Evolutionary conservation across 2,888 invertebrate genomes (phyloP), one percentile per base, ranked within the genome.

Genomic region (Chrysomela aeneicollis): DNA sequence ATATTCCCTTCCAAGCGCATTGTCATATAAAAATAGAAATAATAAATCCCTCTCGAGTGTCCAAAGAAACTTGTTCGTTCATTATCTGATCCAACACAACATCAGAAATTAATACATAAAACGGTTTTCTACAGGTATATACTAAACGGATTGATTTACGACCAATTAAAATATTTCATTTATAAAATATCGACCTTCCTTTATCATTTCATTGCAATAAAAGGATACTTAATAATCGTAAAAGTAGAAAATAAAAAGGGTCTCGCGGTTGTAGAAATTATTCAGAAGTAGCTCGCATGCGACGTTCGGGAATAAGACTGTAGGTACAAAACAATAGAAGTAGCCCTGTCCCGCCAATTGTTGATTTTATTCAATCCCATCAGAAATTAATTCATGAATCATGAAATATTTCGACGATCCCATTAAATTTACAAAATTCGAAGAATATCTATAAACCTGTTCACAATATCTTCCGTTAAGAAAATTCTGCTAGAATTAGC

Each of bases 161-260:
- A 55, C 66, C 66, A 66, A 66, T 66, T 66, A 66, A 63, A 60
- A 62, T 62, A 60, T 62, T 67, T 58, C 60, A 67, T 64, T 64
- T 62, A 64, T 62, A 57, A 62, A 62, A 64, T 67, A 67, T 64
- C 64, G 53, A 49, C 46, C 55, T 64, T 51, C 59, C 59, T 54
- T 63, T 64, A 64, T 67, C 59, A 59, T 63, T 47, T 63, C 17
- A 21, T 52, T 59, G 63, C 47, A 42, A 57, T 63, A 17, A 59
- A 46, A 52, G 30, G 58, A 52, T 64, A 65, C 69, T 49, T 69
- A 67, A 67, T 67, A 65, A 69, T 59, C 67, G 64, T 67, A 69
- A 69, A 69, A 69, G 63, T 22, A 9, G 69, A 61, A 65, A 15
- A 67, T 70, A 70, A 70, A 69, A 67, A 64, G 64, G 67, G 61